Percentiles rank a stretch among this genome's conserved stretches.
These are phyloP conservation scores for Ligdia adustata DNA, from an alignment of 2,888 invertebrate genomes.

Conservation along the genomic window DNA sequence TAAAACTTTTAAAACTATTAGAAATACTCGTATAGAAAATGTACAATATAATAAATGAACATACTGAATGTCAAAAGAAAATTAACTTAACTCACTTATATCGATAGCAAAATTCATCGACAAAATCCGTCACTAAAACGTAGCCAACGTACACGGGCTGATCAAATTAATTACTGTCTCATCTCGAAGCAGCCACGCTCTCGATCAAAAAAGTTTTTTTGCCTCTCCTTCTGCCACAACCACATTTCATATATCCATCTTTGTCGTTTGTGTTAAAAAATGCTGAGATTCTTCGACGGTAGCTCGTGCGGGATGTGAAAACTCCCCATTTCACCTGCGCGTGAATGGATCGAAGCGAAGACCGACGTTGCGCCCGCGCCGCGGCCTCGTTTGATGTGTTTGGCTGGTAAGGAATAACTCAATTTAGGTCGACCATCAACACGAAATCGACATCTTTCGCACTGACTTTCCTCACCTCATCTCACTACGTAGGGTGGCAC, in stretches of 20 bases:
- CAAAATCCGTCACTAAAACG: conserved; percentile 54
- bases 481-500: too few relatives aligned
- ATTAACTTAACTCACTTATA: too few relatives aligned
- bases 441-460: too few relatives aligned
- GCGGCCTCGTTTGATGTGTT: conserved; percentile 56
- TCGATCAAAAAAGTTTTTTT: conserved; percentile 56
- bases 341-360: conserved; percentile 62
- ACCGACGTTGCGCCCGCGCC: conserved; percentile 19
- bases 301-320: conserved; percentile 78
- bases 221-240: conserved; percentile 37
- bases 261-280: conserved; percentile 54
- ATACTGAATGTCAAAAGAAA: too few relatives aligned
- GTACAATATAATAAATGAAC: too few relatives aligned
- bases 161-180: conserved; percentile 82
- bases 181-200: conserved; percentile 66
- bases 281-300: conserved; percentile 61
- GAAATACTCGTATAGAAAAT: too few relatives aligned
- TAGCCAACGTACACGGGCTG: conserved; percentile 67
- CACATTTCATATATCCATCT: conserved; percentile 39
- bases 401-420: too few relatives aligned
- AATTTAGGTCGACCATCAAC: too few relatives aligned
- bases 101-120: conserved; percentile 44
- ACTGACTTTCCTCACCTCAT: too few relatives aligned
- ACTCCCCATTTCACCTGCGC: conserved; percentile 74
- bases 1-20: too few relatives aligned